Conservation (phyloP, 2,113 vertebrate species). For the Hiodon tergisus region DNA sequence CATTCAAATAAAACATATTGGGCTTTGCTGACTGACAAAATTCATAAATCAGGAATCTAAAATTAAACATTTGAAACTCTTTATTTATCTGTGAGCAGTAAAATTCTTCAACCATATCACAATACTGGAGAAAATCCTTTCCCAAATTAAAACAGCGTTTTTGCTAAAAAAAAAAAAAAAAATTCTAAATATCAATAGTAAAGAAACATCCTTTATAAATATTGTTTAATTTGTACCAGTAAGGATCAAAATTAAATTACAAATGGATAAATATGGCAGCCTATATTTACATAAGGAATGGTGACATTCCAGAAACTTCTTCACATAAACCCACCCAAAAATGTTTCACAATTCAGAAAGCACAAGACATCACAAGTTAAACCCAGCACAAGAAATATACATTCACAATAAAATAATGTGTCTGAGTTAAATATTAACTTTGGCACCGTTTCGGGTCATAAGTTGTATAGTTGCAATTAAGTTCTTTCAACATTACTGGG, state of each 20-base stretch:
- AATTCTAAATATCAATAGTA: slow-evolving; percentile 99
- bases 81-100: slow-evolving; percentile 99
- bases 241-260: slow-evolving; percentile 99
- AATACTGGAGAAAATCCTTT: slow-evolving; percentile 41
- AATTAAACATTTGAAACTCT: slow-evolving; percentile 85
- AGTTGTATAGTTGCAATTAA: slow-evolving; percentile 94
- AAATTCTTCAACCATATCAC: slow-evolving; percentile 90
- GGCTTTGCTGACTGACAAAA: no score
- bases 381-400: slow-evolving; percentile 98
- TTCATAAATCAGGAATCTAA: neutral
- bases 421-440: slow-evolving; percentile 84
- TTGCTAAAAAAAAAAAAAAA: no score
- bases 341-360: slow-evolving; percentile 93
- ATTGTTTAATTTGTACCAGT: slow-evolving; percentile 99
- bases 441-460: slow-evolving; percentile 96
- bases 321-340: slow-evolving; percentile 88
- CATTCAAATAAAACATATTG: no score
- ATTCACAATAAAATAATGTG: slow-evolving; percentile 95
- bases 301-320: slow-evolving; percentile 82
- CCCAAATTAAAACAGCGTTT: no score
- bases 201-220: slow-evolving; percentile 99
- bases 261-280: slow-evolving; percentile 99
- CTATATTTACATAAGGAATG: slow-evolving; percentile 97
- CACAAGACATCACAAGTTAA: slow-evolving; percentile 97
- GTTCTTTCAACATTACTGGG: slow-evolving; percentile 74